Evolutionary conservation across 2,797 vertebrate genomes (phyloP).

Genomic region (Catamblyrhynchus diadema): DNA sequence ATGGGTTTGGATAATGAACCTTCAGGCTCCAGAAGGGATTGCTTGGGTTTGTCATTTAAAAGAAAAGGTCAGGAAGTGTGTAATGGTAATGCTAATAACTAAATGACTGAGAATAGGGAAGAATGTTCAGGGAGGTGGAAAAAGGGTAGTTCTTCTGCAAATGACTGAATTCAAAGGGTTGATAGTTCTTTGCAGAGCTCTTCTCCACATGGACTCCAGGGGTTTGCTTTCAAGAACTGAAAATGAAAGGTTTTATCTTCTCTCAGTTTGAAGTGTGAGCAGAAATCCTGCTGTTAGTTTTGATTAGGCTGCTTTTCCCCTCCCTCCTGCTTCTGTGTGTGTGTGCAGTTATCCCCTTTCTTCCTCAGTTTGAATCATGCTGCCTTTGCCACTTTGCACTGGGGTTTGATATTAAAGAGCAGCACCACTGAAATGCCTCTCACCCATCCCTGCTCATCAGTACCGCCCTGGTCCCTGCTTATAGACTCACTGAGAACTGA

Average conservation of each 20-base stretch:
- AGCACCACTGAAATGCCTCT: neutral
- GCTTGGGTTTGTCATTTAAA: neutral
- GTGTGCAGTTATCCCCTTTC: neutral
- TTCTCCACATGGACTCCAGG: neutral
- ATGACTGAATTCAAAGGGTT: constrained; percentile 25
- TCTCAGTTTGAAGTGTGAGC: constrained; percentile 12
- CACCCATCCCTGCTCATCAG: neutral
- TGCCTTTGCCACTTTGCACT: neutral
- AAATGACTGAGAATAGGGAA: neutral
- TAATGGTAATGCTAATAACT: neutral
- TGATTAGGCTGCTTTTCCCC: constrained; percentile 30
- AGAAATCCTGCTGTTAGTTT: constrained; percentile 54
- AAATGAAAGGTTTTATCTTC: constrained; percentile 38
- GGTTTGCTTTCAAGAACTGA: constrained; percentile 30
- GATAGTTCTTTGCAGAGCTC: neutral
- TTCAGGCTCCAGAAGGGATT: neutral
- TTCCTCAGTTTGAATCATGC: neutral
- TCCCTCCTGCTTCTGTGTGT: neutral
- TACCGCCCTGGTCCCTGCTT: neutral
- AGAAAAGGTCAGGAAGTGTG: neutral
- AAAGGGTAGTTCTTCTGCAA: neutral
- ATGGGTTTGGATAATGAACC: neutral
- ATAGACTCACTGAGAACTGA: neutral
- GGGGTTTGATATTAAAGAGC: neutral
- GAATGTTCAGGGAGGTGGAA: neutral